A percentile compares a stretch with the other conserved stretches of the same genome.
These are phyloP conservation scores for Takifugu bimaculatus DNA, from an alignment of 2,113 vertebrate genomes.

Conservation along the genomic window DNA sequence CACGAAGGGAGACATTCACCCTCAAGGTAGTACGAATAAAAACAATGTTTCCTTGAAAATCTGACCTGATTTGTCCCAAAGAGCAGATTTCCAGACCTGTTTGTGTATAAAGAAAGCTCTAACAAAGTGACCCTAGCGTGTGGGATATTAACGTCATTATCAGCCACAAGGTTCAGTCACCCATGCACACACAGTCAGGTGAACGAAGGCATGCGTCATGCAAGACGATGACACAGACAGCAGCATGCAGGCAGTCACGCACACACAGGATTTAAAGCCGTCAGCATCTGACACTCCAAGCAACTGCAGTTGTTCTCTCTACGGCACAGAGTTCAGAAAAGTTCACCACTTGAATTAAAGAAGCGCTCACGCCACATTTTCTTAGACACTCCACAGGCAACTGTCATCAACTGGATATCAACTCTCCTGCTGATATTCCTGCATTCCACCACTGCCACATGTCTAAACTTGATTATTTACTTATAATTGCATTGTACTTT, in stretches of 20 bases:
- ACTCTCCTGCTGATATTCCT: no score
- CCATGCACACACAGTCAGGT: conserved; percentile 31
- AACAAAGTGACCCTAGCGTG: conserved; percentile 1
- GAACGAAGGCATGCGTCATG: conserved; percentile 49
- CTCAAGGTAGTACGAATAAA: conserved; percentile 18
- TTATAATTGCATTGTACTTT: no score
- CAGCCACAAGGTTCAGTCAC: conserved; percentile 27
- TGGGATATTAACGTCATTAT: conserved; percentile 30
- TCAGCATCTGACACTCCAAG: conserved; percentile 12
- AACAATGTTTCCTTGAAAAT: conserved; percentile 10
- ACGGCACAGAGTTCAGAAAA: conserved; percentile 5
- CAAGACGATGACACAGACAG: conserved; percentile 32
- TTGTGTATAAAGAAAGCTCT: conserved; percentile 22
- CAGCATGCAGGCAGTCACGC: conserved; percentile 25
- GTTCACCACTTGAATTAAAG: background rate
- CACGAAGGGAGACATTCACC: conserved; percentile 11
- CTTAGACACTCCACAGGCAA: no score
- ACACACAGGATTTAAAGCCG: conserved; percentile 30
- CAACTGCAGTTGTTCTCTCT: conserved; percentile 2
- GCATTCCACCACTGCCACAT: no score
- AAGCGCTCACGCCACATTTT: no score
- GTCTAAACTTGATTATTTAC: no score
- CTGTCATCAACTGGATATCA: no score
- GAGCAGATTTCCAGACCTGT: conserved; percentile 13
- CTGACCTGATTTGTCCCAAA: conserved; percentile 28